phyloP scores from a whole-genome alignment of 2,797 vertebrate genomes.

The Sylvia borin region DNA sequence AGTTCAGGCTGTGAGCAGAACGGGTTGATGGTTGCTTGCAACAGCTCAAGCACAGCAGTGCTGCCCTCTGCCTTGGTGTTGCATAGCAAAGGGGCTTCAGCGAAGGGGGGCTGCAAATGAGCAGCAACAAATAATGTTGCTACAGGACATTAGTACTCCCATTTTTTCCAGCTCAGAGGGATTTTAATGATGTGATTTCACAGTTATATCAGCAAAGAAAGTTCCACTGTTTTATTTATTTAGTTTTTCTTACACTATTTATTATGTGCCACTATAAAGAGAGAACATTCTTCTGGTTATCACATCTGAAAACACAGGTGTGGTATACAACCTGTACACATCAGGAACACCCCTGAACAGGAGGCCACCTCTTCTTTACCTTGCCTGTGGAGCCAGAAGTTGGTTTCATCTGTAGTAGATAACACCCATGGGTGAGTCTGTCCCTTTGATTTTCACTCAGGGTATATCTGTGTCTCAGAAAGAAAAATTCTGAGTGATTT shows the following conservation, averaged over 20 bases:
- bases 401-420: neutral
- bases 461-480: neutral
- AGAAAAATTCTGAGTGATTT: neutral
- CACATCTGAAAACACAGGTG: neutral
- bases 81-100: neutral
- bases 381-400: neutral
- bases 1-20: neutral
- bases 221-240: neutral
- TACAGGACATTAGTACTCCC: neutral
- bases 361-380: neutral
- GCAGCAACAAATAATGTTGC: neutral
- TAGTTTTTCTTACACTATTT: neutral
- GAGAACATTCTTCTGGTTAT: neutral
- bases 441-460: neutral
- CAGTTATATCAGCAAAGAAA: neutral
- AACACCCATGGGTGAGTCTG: neutral
- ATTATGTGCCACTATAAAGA: neutral
- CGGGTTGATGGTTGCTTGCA: neutral
- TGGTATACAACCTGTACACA: neutral
- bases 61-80: neutral
- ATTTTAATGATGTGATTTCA: neutral
- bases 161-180: neutral
- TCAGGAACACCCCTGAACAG: neutral
- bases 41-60: neutral
- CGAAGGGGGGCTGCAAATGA: neutral